Conservation (phyloP, 2,888 invertebrate species). For the Lumbricus terrestris region DNA sequence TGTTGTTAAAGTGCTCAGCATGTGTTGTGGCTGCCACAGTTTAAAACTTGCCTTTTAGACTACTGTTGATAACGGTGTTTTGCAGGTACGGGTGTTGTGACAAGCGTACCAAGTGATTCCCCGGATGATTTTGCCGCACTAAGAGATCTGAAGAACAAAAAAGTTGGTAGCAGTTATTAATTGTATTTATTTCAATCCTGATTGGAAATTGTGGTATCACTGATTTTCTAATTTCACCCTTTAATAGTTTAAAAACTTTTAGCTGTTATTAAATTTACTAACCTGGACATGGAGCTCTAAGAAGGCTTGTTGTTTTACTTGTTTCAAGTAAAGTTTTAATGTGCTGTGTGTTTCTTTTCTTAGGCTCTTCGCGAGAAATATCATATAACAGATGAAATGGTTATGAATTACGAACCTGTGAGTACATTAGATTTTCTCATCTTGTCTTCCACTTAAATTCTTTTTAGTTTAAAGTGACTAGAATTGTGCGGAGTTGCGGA, state of each 20-base stretch:
- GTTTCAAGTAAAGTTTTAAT: background rate
- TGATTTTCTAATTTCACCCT: background rate
- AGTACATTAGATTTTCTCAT: constrained; percentile 43
- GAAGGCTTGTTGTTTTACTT: background rate
- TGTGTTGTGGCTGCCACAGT: background rate
- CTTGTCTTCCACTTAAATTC: background rate
- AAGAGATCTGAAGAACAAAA: constrained; percentile 88
- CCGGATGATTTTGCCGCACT: constrained; percentile 98
- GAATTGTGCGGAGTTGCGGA: background rate
- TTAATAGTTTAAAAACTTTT: background rate
- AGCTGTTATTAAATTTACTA: background rate
- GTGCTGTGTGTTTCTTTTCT: constrained; percentile 8
- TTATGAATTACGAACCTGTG: constrained; percentile 70
- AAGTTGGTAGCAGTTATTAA: constrained; percentile 42
- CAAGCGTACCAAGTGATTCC: constrained; percentile 96
- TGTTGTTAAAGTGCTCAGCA: background rate
- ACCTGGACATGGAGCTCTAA: too few species aligned
- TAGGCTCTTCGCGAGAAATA: constrained; percentile 87
- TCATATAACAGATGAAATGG: constrained; percentile 79
- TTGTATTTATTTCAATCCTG: background rate
- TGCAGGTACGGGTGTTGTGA: constrained; percentile 86
- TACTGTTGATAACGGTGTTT: background rate
- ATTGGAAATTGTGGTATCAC: background rate
- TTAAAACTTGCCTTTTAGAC: background rate
- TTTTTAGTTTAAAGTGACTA: background rate